Evolutionary conservation across 2,113 vertebrate species (phyloP).

Genomic region (Nicator chloris): DNA sequence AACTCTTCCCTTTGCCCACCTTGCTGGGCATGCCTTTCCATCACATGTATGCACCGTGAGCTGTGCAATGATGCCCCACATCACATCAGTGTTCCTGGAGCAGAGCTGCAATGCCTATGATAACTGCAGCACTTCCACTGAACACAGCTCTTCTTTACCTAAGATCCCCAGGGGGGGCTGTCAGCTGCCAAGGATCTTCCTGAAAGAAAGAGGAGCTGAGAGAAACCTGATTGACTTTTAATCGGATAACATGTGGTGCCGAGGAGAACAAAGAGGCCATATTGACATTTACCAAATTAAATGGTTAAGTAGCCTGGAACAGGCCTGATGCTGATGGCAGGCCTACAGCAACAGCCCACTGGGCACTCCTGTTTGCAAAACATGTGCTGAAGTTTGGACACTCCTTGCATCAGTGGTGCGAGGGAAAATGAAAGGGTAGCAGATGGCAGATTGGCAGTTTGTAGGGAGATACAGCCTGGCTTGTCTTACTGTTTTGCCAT

Average conservation of each 20-base stretch:
- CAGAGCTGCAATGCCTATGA: background rate
- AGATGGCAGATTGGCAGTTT: slow-evolving; percentile 33
- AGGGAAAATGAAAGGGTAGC: slow-evolving; percentile 15
- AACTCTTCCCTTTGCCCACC: background rate
- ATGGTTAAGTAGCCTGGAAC: slow-evolving; percentile 44
- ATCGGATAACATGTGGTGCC: background rate
- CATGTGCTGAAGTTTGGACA: slow-evolving; percentile 5
- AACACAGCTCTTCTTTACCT: background rate
- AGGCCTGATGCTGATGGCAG: background rate
- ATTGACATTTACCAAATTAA: slow-evolving; percentile 25
- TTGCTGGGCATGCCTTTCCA: background rate
- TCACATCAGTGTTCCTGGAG: background rate
- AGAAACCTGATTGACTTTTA: slow-evolving; percentile 24
- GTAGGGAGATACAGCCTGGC: background rate
- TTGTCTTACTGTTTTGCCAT: background rate
- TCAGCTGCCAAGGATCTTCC: slow-evolving; percentile 12
- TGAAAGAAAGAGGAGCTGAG: background rate
- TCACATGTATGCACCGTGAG: fast-evolving
- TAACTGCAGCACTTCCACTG: background rate
- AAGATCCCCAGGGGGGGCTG: background rate
- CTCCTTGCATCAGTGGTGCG: background rate
- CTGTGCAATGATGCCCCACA: fast-evolving
- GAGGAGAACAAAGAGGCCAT: background rate
- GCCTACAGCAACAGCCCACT: background rate
- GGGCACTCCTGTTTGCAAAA: slow-evolving; percentile 21